Base-by-base conservation (phyloP, 2,113 vertebrate genomes). In the Tupaia tana region DNA sequence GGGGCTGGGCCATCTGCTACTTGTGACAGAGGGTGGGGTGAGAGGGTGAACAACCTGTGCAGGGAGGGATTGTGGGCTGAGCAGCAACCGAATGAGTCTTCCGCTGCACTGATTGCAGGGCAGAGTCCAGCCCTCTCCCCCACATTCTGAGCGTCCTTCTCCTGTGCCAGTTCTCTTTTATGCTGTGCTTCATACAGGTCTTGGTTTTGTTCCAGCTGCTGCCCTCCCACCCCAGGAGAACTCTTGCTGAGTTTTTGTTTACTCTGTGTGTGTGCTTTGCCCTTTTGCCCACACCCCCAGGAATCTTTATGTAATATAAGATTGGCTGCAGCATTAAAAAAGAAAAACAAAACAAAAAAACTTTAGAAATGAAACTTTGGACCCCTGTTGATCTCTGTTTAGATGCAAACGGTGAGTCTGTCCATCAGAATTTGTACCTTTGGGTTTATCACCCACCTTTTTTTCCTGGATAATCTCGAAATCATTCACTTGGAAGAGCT, bases 1-100 rank as follows among this genome's bases (percentile, higher is more conserved):
- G 86, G 73, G 92, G 74, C 74, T 89, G 74, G 79, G 63, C 97
- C 95, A 93, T 95, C 94, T 97, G 94, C 77, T 94, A 29, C 79
- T 67, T 18, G 8, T 71, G 31, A 31, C 52, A 13, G 58, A 0
- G 0, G 73, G 74, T 92, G 16, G 75, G 25, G 61, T 86, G 89
- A 86, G 67, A 54, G 34, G 73, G 73, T 73, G 29, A 74, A 19
- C 19, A 34, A 66, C 52, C 88, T 64, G 59, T 82, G 58, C 52
- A 34, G 78, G 64, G 86, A 86, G 58, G 82, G 43, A 27, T 22
- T 63, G 11, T 43, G 54, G 93, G 7, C 12, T 77, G 29, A 80
- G 52, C 61, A 66, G 20, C 78, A 75, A 7, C 61, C 27, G 90
- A 19, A 63, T 77, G 83, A 43, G 6, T 73, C 83, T 25, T 80